These are phyloP conservation scores for Cuniculus paca DNA, from an alignment of 2,797 vertebrate genomes.

Conservation along the genomic window DNA sequence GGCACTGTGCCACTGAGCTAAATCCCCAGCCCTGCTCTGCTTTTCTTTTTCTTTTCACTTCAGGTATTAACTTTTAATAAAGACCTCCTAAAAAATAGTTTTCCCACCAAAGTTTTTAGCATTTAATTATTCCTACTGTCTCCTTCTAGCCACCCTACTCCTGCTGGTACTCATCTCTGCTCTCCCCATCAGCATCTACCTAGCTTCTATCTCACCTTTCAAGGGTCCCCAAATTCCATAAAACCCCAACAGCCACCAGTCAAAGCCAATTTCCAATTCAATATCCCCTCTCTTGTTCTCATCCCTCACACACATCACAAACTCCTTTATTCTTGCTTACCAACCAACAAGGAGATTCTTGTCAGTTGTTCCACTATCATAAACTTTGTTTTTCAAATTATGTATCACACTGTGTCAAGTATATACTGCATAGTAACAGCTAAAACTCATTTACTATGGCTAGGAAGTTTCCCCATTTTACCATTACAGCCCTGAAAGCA, in stretches of 20 bases:
- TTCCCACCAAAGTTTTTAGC: neutral
- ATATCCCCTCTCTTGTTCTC: neutral
- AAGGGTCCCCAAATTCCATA: neutral
- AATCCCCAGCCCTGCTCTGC: neutral
- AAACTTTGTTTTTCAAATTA: neutral
- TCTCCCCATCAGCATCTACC: neutral
- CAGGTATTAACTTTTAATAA: conserved; percentile 31
- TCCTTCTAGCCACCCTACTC: neutral
- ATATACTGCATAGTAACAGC: neutral
- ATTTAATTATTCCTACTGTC: neutral
- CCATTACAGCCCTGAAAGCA: neutral
- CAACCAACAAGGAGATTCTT: neutral
- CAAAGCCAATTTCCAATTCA: neutral
- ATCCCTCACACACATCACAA: neutral
- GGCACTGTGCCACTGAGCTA: too few relatives aligned
- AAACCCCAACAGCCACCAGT: neutral
- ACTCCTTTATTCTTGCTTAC: neutral
- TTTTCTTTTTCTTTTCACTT: conserved; percentile 32
- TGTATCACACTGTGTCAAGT: neutral
- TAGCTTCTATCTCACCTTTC: neutral
- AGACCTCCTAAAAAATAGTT: neutral
- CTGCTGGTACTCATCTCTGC: neutral
- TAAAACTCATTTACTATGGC: neutral
- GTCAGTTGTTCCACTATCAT: neutral
- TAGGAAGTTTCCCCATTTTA: neutral